These are phyloP conservation scores for Hippopotamus amphibius DNA, from an alignment of 2,113 vertebrate species.

Conservation along the genomic window DNA sequence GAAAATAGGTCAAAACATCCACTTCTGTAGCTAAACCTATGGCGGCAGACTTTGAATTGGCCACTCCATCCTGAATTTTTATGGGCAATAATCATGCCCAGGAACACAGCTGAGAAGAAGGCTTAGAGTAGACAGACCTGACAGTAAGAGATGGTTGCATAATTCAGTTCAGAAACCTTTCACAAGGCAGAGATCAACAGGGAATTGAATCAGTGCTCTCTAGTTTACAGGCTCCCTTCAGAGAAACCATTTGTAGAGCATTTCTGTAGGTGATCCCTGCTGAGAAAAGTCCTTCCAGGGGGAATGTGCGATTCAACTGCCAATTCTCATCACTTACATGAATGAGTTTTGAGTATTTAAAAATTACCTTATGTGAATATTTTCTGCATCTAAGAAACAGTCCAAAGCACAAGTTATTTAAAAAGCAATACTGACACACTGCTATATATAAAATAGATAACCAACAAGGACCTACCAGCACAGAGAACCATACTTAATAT, in stretches of 20 bases:
- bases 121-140: not conserved
- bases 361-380: not conserved
- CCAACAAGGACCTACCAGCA: too few relatives aligned
- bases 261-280: not conserved
- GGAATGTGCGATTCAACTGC: not conserved
- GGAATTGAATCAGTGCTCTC: not conserved
- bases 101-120: not conserved
- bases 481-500: too few relatives aligned
- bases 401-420: slow-evolving; percentile 28
- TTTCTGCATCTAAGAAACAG: slow-evolving; percentile 19
- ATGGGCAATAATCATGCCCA: not conserved
- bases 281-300: slow-evolving; percentile 41
- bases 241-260: slow-evolving; percentile 19
- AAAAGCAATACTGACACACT: not conserved
- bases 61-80: slow-evolving; percentile 33
- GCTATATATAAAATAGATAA: too few relatives aligned
- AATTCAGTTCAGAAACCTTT: slow-evolving; percentile 3
- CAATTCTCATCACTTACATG: not conserved
- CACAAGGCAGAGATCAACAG: not conserved
- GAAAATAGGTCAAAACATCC: not conserved
- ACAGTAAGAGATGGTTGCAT: not conserved
- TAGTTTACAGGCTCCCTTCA: not conserved
- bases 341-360: slow-evolving; percentile 41
- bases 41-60: slow-evolving; percentile 24
- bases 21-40: not conserved